These are phyloP conservation scores for Bedellia somnulentella DNA, from an alignment of 2,888 invertebrate genomes.

Conservation along the genomic window DNA sequence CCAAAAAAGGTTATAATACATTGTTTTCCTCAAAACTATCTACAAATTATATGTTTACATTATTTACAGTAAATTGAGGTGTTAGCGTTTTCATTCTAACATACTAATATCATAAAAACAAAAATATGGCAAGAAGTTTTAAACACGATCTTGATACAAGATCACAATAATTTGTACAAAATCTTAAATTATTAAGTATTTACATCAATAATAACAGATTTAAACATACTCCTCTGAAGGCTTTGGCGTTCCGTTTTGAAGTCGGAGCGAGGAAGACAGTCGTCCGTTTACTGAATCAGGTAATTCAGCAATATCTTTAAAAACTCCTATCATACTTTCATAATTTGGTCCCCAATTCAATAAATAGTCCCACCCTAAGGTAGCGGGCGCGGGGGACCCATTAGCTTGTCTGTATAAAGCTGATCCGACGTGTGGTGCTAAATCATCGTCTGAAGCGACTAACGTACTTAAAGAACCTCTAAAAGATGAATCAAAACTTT, in stretches of 20 bases:
- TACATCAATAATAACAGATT: too few relatives aligned
- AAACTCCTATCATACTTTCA: slow-evolving; percentile 92
- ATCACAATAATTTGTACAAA: slow-evolving; percentile 39
- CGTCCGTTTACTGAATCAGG: slow-evolving; percentile 80
- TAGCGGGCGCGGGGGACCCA: slow-evolving; percentile 76
- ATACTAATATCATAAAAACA: slow-evolving; percentile 11
- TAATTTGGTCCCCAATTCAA: slow-evolving; percentile 97
- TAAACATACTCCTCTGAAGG: slow-evolving; percentile 90
- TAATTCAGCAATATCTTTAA: slow-evolving; percentile 93
- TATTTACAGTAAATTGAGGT: slow-evolving; percentile 25
- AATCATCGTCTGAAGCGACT: slow-evolving; percentile 91
- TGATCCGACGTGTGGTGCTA: slow-evolving; percentile 79
- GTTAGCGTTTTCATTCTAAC: slow-evolving; percentile 11
- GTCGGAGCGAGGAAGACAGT: slow-evolving; percentile 72
- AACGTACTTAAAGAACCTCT: slow-evolving; percentile 91
- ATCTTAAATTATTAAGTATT: slow-evolving; percentile 20
- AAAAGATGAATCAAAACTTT: slow-evolving; percentile 93
- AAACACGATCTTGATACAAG: slow-evolving; percentile 54
- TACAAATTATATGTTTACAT: slow-evolving; percentile 14
- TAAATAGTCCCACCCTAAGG: slow-evolving; percentile 91
- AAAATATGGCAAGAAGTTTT: slow-evolving; percentile 53
- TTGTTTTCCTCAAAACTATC: too few relatives aligned
- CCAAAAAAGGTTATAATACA: background rate
- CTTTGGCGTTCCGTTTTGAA: slow-evolving; percentile 78
- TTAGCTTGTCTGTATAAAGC: slow-evolving; percentile 77